phyloP scores from a whole-genome alignment of 2,113 vertebrate genomes.

The Otolemur garnettii region DNA sequence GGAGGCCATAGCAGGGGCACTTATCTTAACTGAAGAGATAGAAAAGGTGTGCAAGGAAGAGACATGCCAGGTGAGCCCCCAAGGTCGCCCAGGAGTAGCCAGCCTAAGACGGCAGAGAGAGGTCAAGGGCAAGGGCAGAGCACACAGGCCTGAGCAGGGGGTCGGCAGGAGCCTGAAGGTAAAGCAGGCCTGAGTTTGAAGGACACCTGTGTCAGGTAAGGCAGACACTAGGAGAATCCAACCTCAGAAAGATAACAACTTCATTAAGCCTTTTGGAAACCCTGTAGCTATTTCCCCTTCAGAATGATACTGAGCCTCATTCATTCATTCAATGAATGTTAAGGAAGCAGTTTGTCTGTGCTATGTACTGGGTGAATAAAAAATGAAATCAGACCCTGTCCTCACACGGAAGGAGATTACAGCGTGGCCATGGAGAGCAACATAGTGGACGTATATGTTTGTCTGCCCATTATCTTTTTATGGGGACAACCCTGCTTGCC shows the following conservation, averaged over 20 bases:
- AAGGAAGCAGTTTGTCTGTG: not conserved
- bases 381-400: not conserved
- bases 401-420: not conserved
- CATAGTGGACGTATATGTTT: not conserved
- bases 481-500: not conserved
- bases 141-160: too few species aligned
- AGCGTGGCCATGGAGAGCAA: not conserved
- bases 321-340: not conserved
- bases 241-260: not conserved
- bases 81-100: not conserved
- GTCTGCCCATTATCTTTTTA: not conserved
- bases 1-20: not conserved
- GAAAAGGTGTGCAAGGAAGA: not conserved
- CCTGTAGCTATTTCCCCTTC: not conserved
- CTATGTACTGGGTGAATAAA: not conserved
- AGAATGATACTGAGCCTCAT: not conserved
- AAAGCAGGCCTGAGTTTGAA: not conserved
- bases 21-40: not conserved
- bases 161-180: not conserved
- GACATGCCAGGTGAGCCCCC: not conserved
- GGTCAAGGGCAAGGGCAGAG: not conserved
- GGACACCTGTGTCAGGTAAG: not conserved
- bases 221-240: not conserved
- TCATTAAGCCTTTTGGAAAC: not conserved
- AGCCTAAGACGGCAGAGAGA: not conserved